phyloP scores from a whole-genome alignment of 2,113 vertebrate species.

The Anser brachyrhynchus region DNA sequence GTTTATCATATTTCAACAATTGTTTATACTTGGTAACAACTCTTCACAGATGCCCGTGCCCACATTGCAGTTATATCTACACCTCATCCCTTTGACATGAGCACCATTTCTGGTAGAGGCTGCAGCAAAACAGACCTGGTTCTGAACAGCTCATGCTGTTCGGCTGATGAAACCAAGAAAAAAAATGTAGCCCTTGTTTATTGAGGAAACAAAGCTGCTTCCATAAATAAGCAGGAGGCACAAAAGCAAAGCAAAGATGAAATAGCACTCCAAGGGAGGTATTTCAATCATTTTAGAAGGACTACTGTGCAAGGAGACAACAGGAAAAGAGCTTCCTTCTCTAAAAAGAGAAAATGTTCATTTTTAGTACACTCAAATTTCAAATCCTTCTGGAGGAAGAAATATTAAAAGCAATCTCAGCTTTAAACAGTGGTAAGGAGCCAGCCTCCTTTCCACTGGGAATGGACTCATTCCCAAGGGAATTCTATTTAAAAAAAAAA shows the following conservation, averaged over 20 bases:
- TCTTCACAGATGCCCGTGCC: background rate
- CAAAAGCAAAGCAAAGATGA: conserved; percentile 12
- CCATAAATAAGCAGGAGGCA: conserved; percentile 40
- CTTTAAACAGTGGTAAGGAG: background rate
- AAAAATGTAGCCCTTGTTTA: conserved; percentile 20
- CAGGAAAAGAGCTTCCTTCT: background rate
- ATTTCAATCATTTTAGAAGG: background rate
- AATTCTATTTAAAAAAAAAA: background rate
- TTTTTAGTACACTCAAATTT: background rate
- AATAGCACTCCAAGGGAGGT: background rate
- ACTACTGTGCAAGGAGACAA: background rate
- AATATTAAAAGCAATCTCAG: background rate
- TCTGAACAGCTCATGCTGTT: conserved; percentile 2
- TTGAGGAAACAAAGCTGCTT: conserved; percentile 34
- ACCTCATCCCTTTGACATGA: background rate
- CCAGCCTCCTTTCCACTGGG: background rate
- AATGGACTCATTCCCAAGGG: background rate
- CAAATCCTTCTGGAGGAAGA: background rate
- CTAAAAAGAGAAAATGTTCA: background rate
- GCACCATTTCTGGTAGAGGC: background rate
- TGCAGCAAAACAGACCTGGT: background rate
- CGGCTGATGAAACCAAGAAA: conserved; percentile 24
- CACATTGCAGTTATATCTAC: background rate
- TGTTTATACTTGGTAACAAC: background rate
- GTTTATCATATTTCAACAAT: background rate